These are phyloP conservation scores for Hirtodrosophila cameraria DNA, from an alignment of 2,888 invertebrate species.

Conservation along the genomic window DNA sequence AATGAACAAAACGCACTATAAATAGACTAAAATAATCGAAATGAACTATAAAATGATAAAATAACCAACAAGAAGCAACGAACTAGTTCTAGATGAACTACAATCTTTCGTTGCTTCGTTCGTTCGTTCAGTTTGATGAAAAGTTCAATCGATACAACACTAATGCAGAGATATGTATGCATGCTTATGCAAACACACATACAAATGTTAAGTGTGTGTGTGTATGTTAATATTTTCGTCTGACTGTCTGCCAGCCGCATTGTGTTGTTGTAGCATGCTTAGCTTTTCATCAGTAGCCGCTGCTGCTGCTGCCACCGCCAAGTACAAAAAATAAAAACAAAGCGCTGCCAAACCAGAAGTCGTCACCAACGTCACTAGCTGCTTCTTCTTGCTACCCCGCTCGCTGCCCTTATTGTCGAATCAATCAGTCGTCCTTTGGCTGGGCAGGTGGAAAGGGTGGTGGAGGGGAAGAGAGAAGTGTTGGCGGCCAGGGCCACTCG, in stretches of 20 bases:
- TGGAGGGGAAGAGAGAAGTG: too few species aligned
- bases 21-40: too few species aligned
- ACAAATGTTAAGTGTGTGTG: background rate
- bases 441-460: too few species aligned
- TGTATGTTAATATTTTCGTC: constrained; percentile 48
- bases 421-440: constrained; percentile 56
- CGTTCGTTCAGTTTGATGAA: too few species aligned
- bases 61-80: too few species aligned
- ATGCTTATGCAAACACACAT: constrained; percentile 1
- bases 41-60: too few species aligned
- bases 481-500: constrained; percentile 23
- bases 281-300: constrained; percentile 60
- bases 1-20: too few species aligned
- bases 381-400: background rate
- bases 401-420: constrained; percentile 27
- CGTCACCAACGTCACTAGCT: constrained; percentile 68
- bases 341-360: constrained; percentile 56
- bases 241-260: constrained; percentile 66
- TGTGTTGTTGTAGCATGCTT: constrained; percentile 52
- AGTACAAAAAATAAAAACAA: constrained; percentile 52
- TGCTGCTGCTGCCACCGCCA: constrained; percentile 14
- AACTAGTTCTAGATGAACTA: too few species aligned
- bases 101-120: too few species aligned
- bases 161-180: too few species aligned
- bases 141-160: too few species aligned